These are phyloP conservation scores for Leucozona laternaria DNA, from an alignment of 2,888 invertebrate species.

Conservation along the genomic window DNA sequence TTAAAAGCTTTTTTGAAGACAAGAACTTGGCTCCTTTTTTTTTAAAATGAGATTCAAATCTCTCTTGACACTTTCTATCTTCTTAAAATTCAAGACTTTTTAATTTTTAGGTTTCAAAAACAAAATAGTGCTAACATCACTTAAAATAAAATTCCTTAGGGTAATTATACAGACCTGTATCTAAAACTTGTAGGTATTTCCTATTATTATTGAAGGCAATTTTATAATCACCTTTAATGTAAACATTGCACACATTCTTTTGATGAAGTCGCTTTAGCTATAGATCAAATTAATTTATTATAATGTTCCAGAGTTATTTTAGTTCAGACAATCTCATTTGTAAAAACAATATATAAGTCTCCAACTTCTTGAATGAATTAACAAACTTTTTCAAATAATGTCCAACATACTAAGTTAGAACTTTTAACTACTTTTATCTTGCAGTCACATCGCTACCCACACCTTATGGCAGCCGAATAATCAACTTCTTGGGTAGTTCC, in stretches of 20 bases:
- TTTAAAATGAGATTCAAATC: too few relatives aligned
- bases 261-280: background rate
- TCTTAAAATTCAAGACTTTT: background rate
- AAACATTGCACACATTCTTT: background rate
- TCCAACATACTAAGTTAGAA: slow-evolving; percentile 44
- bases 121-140: background rate
- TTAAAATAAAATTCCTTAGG: background rate
- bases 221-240: background rate
- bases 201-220: background rate
- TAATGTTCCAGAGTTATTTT: background rate
- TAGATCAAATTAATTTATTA: background rate
- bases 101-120: background rate
- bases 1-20: too few relatives aligned
- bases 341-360: background rate
- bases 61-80: background rate
- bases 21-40: too few relatives aligned
- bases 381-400: slow-evolving; percentile 11
- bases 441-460: slow-evolving; percentile 68
- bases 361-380: background rate
- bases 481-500: slow-evolving; percentile 57
- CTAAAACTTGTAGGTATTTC: too few relatives aligned
- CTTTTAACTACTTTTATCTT: slow-evolving; percentile 73
- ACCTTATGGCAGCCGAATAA: slow-evolving; percentile 67
- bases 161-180: background rate
- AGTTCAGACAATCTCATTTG: background rate